Evolutionary conservation across 2,113 vertebrate genomes (phyloP).

Genomic region (Myanophis thanlyinensis): DNA sequence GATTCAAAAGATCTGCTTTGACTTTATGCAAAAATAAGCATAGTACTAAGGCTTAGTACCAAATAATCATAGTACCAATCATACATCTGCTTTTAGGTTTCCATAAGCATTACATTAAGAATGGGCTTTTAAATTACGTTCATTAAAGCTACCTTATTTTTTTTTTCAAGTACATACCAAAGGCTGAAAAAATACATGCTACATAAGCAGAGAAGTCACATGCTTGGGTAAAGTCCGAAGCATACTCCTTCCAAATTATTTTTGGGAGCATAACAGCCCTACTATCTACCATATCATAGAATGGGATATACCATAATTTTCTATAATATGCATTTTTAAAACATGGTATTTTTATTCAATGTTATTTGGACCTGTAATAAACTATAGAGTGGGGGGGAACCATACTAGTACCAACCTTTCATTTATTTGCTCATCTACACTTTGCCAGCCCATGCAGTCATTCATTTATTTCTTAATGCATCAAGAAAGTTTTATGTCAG

Average conservation of each 20-base stretch:
- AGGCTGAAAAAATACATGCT: neutral
- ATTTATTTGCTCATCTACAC: slow-evolving; percentile 25
- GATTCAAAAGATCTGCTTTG: neutral
- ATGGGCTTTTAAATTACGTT: neutral
- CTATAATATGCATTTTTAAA: neutral
- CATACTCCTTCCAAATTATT: neutral
- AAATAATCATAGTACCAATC: neutral
- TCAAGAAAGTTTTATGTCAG: slow-evolving; percentile 31
- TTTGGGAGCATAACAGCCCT: neutral
- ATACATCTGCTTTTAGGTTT: neutral
- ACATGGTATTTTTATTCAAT: neutral
- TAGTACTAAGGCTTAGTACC: neutral
- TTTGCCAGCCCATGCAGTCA: slow-evolving; percentile 51
- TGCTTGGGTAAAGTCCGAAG: neutral
- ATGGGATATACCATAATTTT: slow-evolving; percentile 8
- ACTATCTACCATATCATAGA: neutral
- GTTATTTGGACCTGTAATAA: neutral
- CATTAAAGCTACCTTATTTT: neutral
- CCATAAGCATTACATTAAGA: neutral
- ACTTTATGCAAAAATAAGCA: neutral
- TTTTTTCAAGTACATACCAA: neutral
- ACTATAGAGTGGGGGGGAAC: neutral
- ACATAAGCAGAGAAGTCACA: neutral
- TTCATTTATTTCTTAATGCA: slow-evolving; percentile 45
- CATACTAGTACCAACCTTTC: slow-evolving; percentile 3